Percentiles rank a stretch among this genome's conserved stretches.
phyloP scores from a whole-genome alignment of 2,888 invertebrate genomes.

The Branchipolynoe longqiensis region DNA sequence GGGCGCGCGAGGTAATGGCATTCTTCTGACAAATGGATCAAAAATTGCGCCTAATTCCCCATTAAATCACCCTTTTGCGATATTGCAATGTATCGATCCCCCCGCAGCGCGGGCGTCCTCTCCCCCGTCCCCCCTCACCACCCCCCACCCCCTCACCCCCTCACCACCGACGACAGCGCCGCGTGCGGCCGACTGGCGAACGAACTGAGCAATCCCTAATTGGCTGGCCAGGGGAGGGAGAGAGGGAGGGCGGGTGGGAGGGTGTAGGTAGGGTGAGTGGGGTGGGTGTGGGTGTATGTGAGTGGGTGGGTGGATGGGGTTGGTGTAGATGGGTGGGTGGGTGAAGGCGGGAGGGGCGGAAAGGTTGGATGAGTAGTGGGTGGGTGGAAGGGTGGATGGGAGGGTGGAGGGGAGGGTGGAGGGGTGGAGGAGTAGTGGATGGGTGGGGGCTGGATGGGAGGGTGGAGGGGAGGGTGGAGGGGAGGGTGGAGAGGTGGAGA shows the following conservation, averaged over 20 bases:
- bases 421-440: too few species aligned
- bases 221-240: slow-evolving; percentile 22
- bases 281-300: neutral
- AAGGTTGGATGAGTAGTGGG: neutral
- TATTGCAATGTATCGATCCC: slow-evolving; percentile 54
- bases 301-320: neutral
- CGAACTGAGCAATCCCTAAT: slow-evolving; percentile 42
- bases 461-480: neutral
- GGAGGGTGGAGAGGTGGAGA: neutral
- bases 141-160: too few species aligned
- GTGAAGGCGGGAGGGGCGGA: neutral
- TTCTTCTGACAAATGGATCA: slow-evolving; percentile 56
- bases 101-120: too few species aligned
- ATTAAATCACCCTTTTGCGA: slow-evolving; percentile 57
- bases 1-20: slow-evolving; percentile 42
- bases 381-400: neutral
- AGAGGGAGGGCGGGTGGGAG: neutral
- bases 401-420: neutral
- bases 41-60: slow-evolving; percentile 57
- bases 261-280: neutral
- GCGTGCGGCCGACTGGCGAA: slow-evolving; percentile 4
- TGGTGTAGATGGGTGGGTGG: neutral
- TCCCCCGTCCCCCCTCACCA: too few species aligned
- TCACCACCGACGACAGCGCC: slow-evolving; percentile 36
- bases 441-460: neutral